Evolutionary conservation across 2,888 invertebrate species (phyloP).

Genomic region (Branchinecta sandiegonensis): DNA sequence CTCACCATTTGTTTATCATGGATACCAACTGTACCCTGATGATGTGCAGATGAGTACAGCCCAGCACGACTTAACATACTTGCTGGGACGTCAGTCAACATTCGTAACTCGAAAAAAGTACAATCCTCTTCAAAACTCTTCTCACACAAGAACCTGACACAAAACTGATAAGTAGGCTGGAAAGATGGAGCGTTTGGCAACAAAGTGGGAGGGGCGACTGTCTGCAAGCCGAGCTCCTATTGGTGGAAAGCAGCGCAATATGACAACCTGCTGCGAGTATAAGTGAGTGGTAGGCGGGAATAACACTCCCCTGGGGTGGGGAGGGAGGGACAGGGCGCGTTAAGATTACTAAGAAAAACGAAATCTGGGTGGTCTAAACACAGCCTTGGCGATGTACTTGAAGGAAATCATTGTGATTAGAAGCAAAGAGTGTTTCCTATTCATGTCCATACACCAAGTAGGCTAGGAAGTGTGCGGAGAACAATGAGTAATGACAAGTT

Average conservation of each 20-base stretch:
- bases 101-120: constrained; percentile 7
- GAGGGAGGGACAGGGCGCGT: not conserved
- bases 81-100: constrained; percentile 10
- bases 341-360: constrained; percentile 4
- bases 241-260: constrained; percentile 3
- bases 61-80: constrained; percentile 16
- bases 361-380: constrained; percentile 7
- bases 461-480: not conserved
- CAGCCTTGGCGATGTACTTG: not conserved
- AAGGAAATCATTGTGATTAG: constrained; percentile 14
- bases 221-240: not conserved
- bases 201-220: constrained; percentile 2
- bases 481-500: not conserved
- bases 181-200: not conserved
- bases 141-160: not conserved
- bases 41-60: constrained; percentile 6
- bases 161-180: constrained; percentile 14
- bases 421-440: constrained; percentile 5
- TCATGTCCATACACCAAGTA: constrained; percentile 3
- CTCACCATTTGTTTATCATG: constrained; percentile 11
- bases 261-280: not conserved
- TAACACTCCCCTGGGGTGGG: not conserved
- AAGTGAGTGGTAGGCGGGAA: not conserved
- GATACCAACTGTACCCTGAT: constrained; percentile 3
- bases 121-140: constrained; percentile 13